phyloP scores from a whole-genome alignment of 2,113 vertebrate genomes.

The Tetrao urogallus region DNA sequence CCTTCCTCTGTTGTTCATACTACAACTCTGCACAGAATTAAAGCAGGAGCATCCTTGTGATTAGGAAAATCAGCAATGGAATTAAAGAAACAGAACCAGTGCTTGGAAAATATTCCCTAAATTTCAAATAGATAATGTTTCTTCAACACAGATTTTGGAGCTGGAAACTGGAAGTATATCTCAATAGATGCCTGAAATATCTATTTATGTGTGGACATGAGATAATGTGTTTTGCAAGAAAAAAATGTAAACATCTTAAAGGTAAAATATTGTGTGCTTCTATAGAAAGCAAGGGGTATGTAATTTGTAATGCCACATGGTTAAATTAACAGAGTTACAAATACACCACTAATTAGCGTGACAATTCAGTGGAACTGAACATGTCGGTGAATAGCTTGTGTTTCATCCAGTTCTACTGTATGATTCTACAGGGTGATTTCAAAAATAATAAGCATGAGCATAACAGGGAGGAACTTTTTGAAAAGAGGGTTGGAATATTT shows the following conservation, averaged over 20 bases:
- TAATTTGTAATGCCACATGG: neutral
- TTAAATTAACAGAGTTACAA: conserved; percentile 57
- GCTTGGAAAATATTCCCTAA: neutral
- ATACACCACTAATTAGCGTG: conserved; percentile 38
- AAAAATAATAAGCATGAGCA: neutral
- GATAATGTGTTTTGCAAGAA: neutral
- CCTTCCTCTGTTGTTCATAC: neutral
- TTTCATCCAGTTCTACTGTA: conserved; percentile 36
- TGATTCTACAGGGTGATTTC: conserved; percentile 19
- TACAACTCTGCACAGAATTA: neutral
- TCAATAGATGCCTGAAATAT: neutral
- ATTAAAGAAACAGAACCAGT: neutral
- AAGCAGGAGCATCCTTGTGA: neutral
- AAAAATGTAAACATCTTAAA: conserved; percentile 58
- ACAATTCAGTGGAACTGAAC: neutral
- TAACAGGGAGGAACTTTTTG: neutral
- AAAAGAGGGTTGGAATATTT: neutral
- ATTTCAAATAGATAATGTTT: neutral
- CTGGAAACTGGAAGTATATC: neutral
- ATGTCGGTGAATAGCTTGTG: neutral
- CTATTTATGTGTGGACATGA: neutral
- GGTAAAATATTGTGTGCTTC: conserved; percentile 20
- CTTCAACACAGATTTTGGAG: neutral
- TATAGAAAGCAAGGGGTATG: conserved; percentile 21
- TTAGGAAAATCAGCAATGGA: neutral